phyloP scores from a whole-genome alignment of 2,113 vertebrate species.

The Lathamus discolor region DNA sequence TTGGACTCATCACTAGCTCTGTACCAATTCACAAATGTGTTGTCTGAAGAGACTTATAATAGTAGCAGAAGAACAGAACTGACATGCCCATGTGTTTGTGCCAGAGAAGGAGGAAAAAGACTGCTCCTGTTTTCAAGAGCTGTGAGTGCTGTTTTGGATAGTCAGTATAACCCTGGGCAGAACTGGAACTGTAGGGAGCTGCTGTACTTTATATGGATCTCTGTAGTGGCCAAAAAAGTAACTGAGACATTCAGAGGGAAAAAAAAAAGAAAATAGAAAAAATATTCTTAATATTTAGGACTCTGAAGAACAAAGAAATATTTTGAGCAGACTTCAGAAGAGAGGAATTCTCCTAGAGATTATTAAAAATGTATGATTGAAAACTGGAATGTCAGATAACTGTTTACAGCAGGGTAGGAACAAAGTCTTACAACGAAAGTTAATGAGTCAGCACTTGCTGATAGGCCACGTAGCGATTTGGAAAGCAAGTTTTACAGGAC shows the following conservation, averaged over 20 bases:
- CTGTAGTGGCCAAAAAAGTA: not conserved
- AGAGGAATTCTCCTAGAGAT: not conserved
- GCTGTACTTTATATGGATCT: not conserved
- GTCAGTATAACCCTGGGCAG: not conserved
- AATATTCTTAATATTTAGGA: not conserved
- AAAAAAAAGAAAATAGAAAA: not conserved
- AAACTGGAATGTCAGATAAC: not conserved
- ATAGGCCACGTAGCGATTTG: rapidly evolving
- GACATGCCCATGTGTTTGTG: not conserved
- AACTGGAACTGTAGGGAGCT: not conserved
- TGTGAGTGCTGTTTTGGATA: not conserved
- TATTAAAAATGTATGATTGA: not conserved
- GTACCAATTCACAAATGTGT: not conserved
- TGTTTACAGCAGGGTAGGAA: not conserved
- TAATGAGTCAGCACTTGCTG: not conserved
- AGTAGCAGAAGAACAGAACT: not conserved
- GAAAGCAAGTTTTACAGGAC: not conserved
- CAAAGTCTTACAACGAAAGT: not conserved
- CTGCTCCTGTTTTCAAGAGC: not conserved
- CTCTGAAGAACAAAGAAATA: not conserved
- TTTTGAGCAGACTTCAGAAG: not conserved
- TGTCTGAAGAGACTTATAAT: not conserved
- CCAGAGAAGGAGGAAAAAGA: not conserved
- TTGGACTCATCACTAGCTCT: not conserved
- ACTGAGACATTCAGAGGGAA: not conserved